Percentiles rank a stretch among this genome's conserved stretches.
Conservation (phyloP, 2,888 invertebrate species). For the Tachina lurida region DNA sequence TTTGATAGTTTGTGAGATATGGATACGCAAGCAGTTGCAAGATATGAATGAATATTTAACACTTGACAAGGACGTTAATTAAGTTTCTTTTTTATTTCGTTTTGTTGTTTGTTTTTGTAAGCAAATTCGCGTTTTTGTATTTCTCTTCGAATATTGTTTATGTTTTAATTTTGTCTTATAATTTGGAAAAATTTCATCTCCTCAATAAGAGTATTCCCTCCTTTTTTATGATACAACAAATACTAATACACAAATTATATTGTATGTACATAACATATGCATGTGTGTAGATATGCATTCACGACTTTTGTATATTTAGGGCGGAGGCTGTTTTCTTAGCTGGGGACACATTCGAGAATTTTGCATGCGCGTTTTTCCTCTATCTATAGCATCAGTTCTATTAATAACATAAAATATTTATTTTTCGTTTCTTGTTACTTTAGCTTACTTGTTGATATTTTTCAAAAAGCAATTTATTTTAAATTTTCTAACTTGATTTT, state of each 20-base stretch:
- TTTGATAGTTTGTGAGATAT: not conserved
- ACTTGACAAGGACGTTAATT: slow-evolving; percentile 64
- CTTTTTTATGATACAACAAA: slow-evolving; percentile 50
- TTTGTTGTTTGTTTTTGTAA: slow-evolving; percentile 65
- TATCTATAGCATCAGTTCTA: slow-evolving; percentile 58
- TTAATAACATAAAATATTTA: slow-evolving; percentile 49
- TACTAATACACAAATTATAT: slow-evolving; percentile 24
- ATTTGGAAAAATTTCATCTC: slow-evolving; percentile 6
- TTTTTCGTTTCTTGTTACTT: slow-evolving; percentile 17
- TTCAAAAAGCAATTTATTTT: slow-evolving; percentile 14
- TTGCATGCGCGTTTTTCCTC: slow-evolving; percentile 53
- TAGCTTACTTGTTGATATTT: slow-evolving; percentile 55
- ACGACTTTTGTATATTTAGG: slow-evolving; percentile 61
- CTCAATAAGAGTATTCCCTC: slow-evolving; percentile 59
- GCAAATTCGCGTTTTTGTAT: slow-evolving; percentile 45
- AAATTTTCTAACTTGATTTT: not conserved
- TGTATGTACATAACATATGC: slow-evolving; percentile 28
- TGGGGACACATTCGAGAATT: slow-evolving; percentile 61
- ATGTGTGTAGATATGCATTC: no score
- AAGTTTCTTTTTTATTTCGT: slow-evolving; percentile 36
- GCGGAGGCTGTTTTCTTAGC: slow-evolving; percentile 69
- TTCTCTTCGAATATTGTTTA: not conserved
- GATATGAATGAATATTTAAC: slow-evolving; percentile 62
- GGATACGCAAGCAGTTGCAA: slow-evolving; percentile 9
- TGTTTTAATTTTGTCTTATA: slow-evolving; percentile 23